Base-by-base conservation (phyloP, 2,888 invertebrate species). In the Acanthosepion lycidas region DNA sequence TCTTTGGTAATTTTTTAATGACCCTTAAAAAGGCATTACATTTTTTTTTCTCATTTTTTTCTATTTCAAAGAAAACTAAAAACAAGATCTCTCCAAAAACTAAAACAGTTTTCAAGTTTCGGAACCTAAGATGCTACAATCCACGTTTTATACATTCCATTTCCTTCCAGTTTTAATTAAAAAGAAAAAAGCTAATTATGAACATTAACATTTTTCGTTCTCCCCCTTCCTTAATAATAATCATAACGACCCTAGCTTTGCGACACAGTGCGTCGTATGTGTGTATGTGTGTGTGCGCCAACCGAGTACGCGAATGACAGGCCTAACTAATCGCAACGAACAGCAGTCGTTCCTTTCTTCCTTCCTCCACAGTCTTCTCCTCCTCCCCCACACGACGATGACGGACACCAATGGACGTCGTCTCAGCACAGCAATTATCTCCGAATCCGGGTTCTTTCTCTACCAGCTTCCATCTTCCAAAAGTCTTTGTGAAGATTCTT, bases 311-410 rank as follows among this genome's bases (percentile, higher is more conserved):
- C 78, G 78, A 78, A n/a, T 18, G 78, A 78, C 78, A 78, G 78
- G n/a, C 78, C n/a, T n/a, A 78, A 78, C 78, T 78, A 78, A 78
- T 78, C 78, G 78, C 78, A 15, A 78, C 78, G 78, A 78, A 78
- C 78, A 78, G n/a, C 78, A n/a, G 78, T n/a, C n/a, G 78, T 78
- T 78, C 78, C 78, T 78, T 78, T 78, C 78, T n/a, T 78, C 78
- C 78, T 78, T n/a, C 78, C n/a, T 33, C 78, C n/a, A n/a, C n/a
- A 15, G 33, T 33, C n/a, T 15, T 15, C 78, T 78, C n/a, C 78
- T 78, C 78, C 78, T 78, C 78, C 78, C 78, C n/a, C n/a, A 78
- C 78, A 33, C 78, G 78, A 78, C 78, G 78, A 78, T 78, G 78
- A 78, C 78, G 78, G 78, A 78, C 78, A 78, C 78, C 78, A 78